A percentile compares a stretch with the other conserved stretches of the same genome.
phyloP scores from a whole-genome alignment of 2,888 invertebrate species.

The Monochamus alternatus region DNA sequence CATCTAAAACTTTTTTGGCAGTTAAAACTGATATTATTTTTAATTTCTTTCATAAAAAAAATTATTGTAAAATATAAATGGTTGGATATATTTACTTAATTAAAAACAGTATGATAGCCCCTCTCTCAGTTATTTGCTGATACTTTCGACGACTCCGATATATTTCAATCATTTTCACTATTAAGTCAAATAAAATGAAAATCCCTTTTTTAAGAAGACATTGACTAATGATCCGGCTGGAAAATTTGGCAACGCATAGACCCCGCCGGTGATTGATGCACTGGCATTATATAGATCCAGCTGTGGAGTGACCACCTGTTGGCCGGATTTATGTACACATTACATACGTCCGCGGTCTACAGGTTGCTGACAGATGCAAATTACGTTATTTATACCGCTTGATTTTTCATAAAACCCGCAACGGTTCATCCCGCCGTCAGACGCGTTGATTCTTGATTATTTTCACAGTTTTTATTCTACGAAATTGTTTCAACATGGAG shows the following conservation, averaged over 20 bases:
- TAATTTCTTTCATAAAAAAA: too few species aligned
- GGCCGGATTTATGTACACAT: conserved; percentile 40
- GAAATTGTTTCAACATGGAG: too few species aligned
- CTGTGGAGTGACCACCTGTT: conserved; percentile 56
- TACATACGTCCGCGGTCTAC: conserved; percentile 31
- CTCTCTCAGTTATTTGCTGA: background rate
- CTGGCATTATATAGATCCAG: conserved; percentile 49
- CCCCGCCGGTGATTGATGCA: conserved; percentile 53
- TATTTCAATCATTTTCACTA: conserved; percentile 36
- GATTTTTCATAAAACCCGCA: conserved; percentile 35
- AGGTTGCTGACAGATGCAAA: conserved; percentile 40
- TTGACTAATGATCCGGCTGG: conserved; percentile 49
- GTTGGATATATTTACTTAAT: too few species aligned
- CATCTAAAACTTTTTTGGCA: too few species aligned
- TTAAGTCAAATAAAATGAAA: conserved; percentile 47
- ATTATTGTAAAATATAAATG: too few species aligned
- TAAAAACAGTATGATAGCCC: too few species aligned
- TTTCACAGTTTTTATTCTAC: background rate
- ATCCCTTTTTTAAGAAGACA: conserved; percentile 49
- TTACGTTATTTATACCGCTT: conserved; percentile 42
- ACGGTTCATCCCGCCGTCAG: background rate
- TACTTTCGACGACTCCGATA: conserved; percentile 4
- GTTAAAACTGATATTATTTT: too few species aligned
- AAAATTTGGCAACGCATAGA: conserved; percentile 43
- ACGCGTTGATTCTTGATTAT: background rate